A percentile compares a stretch with the other conserved stretches of the same genome.
Evolutionary conservation across 2,888 invertebrate species (phyloP).

Genomic region (Arctia plantaginis): DNA sequence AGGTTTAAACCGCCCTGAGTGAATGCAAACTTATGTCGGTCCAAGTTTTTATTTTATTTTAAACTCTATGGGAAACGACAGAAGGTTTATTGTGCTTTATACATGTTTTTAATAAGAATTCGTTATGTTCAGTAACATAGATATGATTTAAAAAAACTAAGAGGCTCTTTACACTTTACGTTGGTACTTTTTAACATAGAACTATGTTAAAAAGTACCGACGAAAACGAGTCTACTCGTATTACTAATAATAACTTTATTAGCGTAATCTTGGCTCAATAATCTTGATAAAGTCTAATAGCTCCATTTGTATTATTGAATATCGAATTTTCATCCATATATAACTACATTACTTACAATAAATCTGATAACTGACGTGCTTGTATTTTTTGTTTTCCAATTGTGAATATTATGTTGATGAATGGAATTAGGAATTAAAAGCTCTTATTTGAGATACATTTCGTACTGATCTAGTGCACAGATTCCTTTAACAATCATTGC

Average conservation of each 20-base stretch:
- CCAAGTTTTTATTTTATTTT: not conserved
- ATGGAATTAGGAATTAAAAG: not conserved
- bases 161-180: not conserved
- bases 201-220: too few species aligned
- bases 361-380: not conserved
- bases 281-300: not conserved
- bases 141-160: too few species aligned
- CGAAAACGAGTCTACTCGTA: too few species aligned
- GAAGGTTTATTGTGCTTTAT: not conserved
- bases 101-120: too few species aligned
- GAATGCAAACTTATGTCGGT: not conserved
- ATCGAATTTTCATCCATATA: not conserved
- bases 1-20: not conserved
- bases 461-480: constrained; percentile 19
- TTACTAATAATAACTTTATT: not conserved
- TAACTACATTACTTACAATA: not conserved
- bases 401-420: not conserved
- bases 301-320: not conserved
- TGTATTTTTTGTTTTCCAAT: too few species aligned
- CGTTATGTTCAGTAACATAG: too few species aligned
- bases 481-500: constrained; percentile 34
- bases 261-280: not conserved
- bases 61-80: not conserved
- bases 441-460: not conserved
- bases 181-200: not conserved